phyloP scores from a whole-genome alignment of 2,888 invertebrate genomes.

The Campaea margaritaria region DNA sequence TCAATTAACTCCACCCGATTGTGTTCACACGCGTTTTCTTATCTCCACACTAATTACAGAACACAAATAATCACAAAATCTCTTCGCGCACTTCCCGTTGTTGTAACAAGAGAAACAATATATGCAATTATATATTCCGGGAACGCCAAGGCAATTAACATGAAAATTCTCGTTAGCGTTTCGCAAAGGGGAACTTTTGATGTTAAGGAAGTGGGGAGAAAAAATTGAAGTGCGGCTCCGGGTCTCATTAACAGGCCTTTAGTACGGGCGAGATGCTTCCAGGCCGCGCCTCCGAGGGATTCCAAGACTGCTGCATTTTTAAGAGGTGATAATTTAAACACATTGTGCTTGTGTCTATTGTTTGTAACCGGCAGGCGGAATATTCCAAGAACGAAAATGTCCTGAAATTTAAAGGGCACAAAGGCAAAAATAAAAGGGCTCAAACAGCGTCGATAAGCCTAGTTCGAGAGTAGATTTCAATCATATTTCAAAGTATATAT shows the following conservation, averaged over 20 bases:
- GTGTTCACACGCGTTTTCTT: conserved; percentile 59
- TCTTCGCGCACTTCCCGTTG: conserved; percentile 59
- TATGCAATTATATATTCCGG: conserved; percentile 80
- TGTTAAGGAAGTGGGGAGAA: conserved; percentile 72
- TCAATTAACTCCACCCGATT: conserved; percentile 58
- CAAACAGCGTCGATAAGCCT: no score
- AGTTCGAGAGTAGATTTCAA: no score
- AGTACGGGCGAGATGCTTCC: conserved; percentile 67
- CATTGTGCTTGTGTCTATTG: not conserved
- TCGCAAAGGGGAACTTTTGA: conserved; percentile 81
- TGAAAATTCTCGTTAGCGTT: conserved; percentile 79
- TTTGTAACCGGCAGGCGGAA: not conserved
- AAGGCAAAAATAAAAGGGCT: no score
- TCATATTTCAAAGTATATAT: no score
- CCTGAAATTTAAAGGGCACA: no score
- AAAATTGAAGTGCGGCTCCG: conserved; percentile 73
- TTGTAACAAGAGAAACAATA: conserved; percentile 73
- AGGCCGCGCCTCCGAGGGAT: conserved; percentile 57
- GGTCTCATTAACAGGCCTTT: conserved; percentile 79
- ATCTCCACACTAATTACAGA: conserved; percentile 64
- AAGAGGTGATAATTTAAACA: conserved; percentile 32
- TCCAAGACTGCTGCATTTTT: conserved; percentile 53
- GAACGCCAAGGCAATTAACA: conserved; percentile 76
- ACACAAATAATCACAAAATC: conserved; percentile 70
- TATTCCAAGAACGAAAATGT: not conserved